Conservation (phyloP, 2,888 invertebrate genomes). For the Catonia carolina region DNA sequence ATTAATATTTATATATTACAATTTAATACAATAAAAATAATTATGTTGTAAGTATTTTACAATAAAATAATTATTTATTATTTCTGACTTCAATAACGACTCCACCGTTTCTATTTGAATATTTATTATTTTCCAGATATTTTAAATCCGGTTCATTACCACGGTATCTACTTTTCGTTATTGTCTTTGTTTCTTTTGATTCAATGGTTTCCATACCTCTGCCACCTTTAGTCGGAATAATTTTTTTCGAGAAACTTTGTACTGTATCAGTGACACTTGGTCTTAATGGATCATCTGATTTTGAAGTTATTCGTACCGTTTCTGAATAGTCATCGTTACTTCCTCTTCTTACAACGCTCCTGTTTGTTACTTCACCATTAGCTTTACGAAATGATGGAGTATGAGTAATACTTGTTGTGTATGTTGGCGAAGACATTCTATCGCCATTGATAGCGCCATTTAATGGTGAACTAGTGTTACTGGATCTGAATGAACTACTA, state of each 20-base stretch:
- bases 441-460: constrained; percentile 24
- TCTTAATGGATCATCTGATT: constrained; percentile 57
- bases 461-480: constrained; percentile 29
- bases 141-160: constrained; percentile 45
- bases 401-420: constrained; percentile 23
- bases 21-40: too few relatives aligned
- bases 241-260: constrained; percentile 61
- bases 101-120: constrained; percentile 40
- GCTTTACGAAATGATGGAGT: constrained; percentile 34
- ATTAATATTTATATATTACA: too few relatives aligned
- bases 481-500: constrained; percentile 36
- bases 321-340: constrained; percentile 65
- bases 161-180: constrained; percentile 53
- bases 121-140: constrained; percentile 47
- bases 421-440: constrained; percentile 21
- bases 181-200: constrained; percentile 62
- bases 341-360: constrained; percentile 44
- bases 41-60: too few relatives aligned
- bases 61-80: constrained; percentile 13
- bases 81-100: constrained; percentile 57
- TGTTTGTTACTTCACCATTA: constrained; percentile 28
- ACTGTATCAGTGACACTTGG: constrained; percentile 65
- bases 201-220: constrained; percentile 58
- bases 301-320: constrained; percentile 61
- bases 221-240: constrained; percentile 57